These are phyloP conservation scores for Drosophila albomicans DNA, from an alignment of 1,140 invertebrate species.

Conservation along the genomic window DNA sequence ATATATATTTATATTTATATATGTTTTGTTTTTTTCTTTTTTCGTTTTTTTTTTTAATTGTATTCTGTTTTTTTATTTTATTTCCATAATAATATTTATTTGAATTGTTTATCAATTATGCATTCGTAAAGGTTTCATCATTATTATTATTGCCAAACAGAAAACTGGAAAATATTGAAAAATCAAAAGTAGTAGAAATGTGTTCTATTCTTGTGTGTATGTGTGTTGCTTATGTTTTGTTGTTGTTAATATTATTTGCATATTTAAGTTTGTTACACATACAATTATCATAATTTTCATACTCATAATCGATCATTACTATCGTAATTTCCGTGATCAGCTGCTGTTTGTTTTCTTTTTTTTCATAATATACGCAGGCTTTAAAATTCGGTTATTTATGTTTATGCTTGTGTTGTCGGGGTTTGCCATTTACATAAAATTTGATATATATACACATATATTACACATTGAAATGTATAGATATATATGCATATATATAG, in stretches of 20 bases:
- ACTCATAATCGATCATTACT: slow-evolving; percentile 10
- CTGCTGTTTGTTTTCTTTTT: background rate
- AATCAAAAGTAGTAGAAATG: slow-evolving; percentile 23
- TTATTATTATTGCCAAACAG: slow-evolving; percentile 46
- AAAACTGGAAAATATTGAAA: slow-evolving; percentile 33
- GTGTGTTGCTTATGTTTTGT: slow-evolving; percentile 3
- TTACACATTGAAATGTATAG: slow-evolving; percentile 38
- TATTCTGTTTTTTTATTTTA: slow-evolving; percentile 40
- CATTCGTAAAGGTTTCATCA: slow-evolving; percentile 30
- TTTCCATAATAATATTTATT: slow-evolving; percentile 55
- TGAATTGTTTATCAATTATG: slow-evolving; percentile 53
- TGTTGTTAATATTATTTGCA: slow-evolving; percentile 17
- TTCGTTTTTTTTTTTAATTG: slow-evolving; percentile 23
- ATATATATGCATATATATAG: slow-evolving; percentile 42
- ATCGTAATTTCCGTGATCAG: slow-evolving; percentile 19
- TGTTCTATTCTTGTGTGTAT: background rate
- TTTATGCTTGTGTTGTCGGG: slow-evolving; percentile 34
- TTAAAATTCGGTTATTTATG: slow-evolving; percentile 72
- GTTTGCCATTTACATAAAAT: slow-evolving; percentile 52
- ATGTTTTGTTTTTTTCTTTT: background rate
- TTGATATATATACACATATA: slow-evolving; percentile 37
- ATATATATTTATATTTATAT: slow-evolving; percentile 39
- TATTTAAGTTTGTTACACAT: slow-evolving; percentile 41
- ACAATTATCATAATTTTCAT: slow-evolving; percentile 30
- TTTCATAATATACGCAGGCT: slow-evolving; percentile 46